phyloP scores from a whole-genome alignment of 2,888 invertebrate species.

The Drosophila macrothrix region DNA sequence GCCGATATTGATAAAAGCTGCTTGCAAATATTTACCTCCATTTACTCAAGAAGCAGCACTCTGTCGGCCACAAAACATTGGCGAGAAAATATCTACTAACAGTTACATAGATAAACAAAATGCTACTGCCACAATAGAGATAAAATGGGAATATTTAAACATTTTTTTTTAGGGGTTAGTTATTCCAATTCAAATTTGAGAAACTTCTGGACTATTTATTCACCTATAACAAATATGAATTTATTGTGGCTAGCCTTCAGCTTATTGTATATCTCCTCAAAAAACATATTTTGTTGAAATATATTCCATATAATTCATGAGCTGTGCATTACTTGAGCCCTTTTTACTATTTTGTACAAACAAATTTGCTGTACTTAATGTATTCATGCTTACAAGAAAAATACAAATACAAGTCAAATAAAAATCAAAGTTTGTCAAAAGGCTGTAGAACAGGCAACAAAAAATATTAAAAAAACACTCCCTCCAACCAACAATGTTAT shows the following conservation, averaged over 20 bases:
- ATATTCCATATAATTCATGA: neutral
- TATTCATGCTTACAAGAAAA: neutral
- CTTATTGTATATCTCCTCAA: neutral
- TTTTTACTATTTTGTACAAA: neutral
- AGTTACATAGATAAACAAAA: neutral
- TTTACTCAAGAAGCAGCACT: conserved; percentile 6
- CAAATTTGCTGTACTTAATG: neutral
- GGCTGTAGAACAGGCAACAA: neutral
- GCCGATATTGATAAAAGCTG: neutral
- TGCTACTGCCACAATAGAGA: neutral
- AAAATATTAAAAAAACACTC: neutral
- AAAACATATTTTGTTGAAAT: neutral
- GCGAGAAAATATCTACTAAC: neutral
- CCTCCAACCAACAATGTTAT: neutral
- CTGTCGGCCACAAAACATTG: neutral
- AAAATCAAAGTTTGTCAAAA: neutral
- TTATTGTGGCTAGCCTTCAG: neutral
- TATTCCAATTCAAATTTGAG: neutral
- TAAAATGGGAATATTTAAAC: too few relatives aligned
- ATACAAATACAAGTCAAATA: neutral
- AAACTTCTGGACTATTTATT: neutral
- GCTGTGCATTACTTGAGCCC: neutral
- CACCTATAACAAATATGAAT: neutral
- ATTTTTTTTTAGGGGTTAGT: neutral
- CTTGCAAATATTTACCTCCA: conserved; percentile 1